Percentiles rank a stretch among this genome's conserved stretches.
phyloP scores from a whole-genome alignment of 2,797 vertebrate genomes.

The Dipus sagitta region DNA sequence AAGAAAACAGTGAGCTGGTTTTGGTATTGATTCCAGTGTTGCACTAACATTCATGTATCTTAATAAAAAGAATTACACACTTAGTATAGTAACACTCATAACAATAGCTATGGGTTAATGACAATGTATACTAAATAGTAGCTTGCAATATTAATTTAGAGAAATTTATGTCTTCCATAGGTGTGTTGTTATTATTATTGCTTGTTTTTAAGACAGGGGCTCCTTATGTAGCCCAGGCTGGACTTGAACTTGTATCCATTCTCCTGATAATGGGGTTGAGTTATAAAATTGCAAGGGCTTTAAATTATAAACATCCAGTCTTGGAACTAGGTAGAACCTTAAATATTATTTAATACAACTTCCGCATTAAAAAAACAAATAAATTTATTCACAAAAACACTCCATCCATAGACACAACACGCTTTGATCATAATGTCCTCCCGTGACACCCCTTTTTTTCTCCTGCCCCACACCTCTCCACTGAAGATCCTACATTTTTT shows the following conservation, averaged over 20 bases:
- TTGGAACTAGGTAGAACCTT: background rate
- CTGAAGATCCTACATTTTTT: background rate
- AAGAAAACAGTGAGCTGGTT: background rate
- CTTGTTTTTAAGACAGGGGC: background rate
- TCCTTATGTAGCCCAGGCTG: background rate
- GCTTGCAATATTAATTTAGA: constrained; percentile 11
- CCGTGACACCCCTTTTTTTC: too few relatives aligned
- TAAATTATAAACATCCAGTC: background rate
- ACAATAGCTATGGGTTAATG: background rate
- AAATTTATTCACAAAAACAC: too few relatives aligned
- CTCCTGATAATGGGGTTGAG: background rate
- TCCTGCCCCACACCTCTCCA: too few relatives aligned
- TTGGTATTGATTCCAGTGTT: background rate
- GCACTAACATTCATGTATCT: background rate
- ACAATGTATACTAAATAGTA: background rate
- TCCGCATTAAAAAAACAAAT: background rate
- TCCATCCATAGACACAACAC: too few relatives aligned
- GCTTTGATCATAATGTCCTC: too few relatives aligned
- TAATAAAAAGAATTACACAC: constrained; percentile 9
- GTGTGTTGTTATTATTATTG: background rate
- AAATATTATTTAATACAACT: background rate
- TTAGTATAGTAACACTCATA: background rate
- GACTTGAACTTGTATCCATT: background rate
- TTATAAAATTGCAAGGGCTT: background rate
- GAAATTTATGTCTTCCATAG: background rate